Evolutionary conservation across 2,797 vertebrate genomes (phyloP).

Genomic region (Sarcoramphus papa): DNA sequence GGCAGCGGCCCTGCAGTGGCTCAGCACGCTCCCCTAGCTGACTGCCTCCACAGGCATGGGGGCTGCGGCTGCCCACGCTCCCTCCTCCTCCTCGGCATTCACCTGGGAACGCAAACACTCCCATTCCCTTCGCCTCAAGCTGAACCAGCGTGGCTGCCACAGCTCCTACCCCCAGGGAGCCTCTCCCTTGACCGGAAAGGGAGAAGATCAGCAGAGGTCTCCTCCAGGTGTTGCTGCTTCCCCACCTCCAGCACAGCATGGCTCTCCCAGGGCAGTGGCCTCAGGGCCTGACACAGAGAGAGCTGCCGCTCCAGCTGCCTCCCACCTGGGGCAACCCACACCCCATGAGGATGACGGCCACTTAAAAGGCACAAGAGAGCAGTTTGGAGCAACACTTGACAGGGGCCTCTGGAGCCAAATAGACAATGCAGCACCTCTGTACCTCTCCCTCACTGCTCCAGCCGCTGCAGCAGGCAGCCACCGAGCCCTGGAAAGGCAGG

Average conservation of each 20-base stretch:
- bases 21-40: background rate
- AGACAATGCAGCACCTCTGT: background rate
- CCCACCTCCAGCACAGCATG: background rate
- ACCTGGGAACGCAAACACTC: background rate
- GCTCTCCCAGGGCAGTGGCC: accelerated
- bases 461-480: background rate
- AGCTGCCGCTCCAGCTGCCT: accelerated
- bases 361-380: background rate
- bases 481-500: background rate
- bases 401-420: background rate
- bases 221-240: background rate
- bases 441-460: background rate
- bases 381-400: background rate
- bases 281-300: background rate
- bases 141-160: background rate
- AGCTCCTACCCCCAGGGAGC: background rate
- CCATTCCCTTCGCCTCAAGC: background rate
- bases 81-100: background rate
- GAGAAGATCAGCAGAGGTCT: background rate
- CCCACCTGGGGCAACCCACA: accelerated
- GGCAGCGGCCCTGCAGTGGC: accelerated
- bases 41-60: accelerated
- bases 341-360: background rate
- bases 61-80: accelerated
- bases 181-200: background rate